These are phyloP conservation scores for Otus sunia DNA, from an alignment of 2,113 vertebrate species.

Conservation along the genomic window DNA sequence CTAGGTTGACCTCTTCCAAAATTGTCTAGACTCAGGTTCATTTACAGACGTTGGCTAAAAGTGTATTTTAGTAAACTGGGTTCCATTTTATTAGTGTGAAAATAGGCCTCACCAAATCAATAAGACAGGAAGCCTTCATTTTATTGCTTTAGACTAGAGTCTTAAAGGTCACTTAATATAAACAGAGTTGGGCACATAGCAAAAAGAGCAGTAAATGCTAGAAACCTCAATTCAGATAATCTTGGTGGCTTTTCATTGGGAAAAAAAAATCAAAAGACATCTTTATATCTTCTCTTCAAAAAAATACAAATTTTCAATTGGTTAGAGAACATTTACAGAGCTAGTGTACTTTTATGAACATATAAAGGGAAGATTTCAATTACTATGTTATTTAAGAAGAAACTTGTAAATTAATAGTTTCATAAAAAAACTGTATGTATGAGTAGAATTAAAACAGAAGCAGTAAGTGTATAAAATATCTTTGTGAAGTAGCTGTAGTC, in stretches of 20 bases:
- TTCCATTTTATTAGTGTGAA: conserved; percentile 81
- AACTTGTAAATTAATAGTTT: background rate
- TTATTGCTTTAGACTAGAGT: conserved; percentile 71
- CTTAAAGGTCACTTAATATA: conserved; percentile 73
- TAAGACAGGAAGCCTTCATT: conserved; percentile 76
- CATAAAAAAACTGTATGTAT: background rate
- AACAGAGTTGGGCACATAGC: conserved; percentile 59
- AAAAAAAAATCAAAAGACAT: background rate
- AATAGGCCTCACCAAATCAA: conserved; percentile 73
- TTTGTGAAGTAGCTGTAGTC: background rate
- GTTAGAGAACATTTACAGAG: background rate
- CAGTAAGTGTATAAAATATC: background rate
- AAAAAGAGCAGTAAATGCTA: conserved; percentile 64
- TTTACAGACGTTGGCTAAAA: conserved; percentile 59
- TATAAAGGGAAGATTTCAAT: background rate
- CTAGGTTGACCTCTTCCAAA: conserved; percentile 67
- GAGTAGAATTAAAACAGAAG: background rate
- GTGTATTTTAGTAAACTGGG: conserved; percentile 78
- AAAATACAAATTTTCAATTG: background rate
- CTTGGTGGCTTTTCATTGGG: background rate
- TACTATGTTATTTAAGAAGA: background rate
- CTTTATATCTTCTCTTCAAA: background rate
- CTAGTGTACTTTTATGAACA: background rate
- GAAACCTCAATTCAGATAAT: conserved; percentile 41
- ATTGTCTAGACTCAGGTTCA: conserved; percentile 69